Percentiles rank a stretch among this genome's conserved stretches.
phyloP scores from a whole-genome alignment of 2,797 vertebrate species.

The Pteropus rufus region DNA sequence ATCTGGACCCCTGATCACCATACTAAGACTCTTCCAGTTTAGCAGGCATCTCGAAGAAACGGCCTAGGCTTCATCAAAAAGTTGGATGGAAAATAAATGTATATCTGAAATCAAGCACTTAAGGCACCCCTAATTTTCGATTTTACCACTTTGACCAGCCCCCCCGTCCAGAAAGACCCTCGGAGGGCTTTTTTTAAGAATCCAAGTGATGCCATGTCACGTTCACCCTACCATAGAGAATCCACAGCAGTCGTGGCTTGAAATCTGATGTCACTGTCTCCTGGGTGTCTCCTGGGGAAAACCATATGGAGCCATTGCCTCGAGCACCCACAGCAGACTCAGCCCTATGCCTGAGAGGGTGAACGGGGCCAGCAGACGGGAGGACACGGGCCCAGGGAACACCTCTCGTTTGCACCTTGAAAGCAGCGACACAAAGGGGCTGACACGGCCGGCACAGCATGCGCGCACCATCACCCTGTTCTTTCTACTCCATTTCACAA shows the following conservation, averaged over 20 bases:
- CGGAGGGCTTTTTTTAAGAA: not conserved
- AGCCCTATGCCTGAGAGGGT: not conserved
- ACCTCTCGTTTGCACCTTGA: not conserved
- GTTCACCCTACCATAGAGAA: not conserved
- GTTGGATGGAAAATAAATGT: not conserved
- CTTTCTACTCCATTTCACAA: not conserved
- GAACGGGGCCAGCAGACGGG: not conserved
- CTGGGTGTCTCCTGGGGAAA: not conserved
- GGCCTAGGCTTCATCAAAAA: not conserved
- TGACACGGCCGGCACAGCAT: no score
- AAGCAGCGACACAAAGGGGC: not conserved
- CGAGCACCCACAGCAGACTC: not conserved
- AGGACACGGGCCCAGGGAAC: not conserved
- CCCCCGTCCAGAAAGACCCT: not conserved
- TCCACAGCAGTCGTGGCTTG: not conserved
- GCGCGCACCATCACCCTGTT: rapidly evolving
- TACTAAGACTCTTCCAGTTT: no score
- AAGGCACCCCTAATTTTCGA: not conserved
- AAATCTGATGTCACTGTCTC: not conserved
- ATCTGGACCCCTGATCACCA: no score
- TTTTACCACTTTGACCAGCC: not conserved
- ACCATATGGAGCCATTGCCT: not conserved
- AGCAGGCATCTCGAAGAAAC: not conserved
- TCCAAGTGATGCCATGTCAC: not conserved
- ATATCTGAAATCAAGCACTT: not conserved